These are phyloP conservation scores for Sebastes hubbsi DNA, from an alignment of 2,797 vertebrate genomes.

Conservation along the genomic window DNA sequence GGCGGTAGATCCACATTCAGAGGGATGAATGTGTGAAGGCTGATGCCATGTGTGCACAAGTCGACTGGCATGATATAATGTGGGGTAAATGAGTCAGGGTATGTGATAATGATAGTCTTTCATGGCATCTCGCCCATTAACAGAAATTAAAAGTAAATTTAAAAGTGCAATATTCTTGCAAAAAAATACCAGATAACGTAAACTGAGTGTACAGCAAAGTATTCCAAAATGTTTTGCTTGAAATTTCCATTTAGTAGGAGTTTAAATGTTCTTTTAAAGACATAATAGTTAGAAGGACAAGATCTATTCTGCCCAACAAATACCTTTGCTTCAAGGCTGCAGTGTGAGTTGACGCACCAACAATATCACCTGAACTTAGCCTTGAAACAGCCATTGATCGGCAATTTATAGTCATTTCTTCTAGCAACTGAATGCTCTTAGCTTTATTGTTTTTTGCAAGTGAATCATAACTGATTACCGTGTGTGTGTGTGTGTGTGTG, in stretches of 20 bases:
- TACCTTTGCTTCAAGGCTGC: background rate
- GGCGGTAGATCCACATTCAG: slow-evolving; percentile 43
- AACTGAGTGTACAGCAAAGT: background rate
- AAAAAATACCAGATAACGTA: background rate
- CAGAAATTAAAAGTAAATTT: background rate
- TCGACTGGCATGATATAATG: background rate
- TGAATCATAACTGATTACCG: background rate
- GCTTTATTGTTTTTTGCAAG: background rate
- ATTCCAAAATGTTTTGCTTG: background rate
- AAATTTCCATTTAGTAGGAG: background rate
- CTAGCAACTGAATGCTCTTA: background rate
- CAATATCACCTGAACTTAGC: background rate
- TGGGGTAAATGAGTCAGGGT: background rate
- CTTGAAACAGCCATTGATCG: slow-evolving; percentile 6
- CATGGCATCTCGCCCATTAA: background rate
- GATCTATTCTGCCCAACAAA: background rate
- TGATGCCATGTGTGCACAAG: background rate
- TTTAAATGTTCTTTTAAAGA: background rate
- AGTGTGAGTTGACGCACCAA: background rate
- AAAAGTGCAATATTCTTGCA: background rate
- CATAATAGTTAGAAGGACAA: background rate
- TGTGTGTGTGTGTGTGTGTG: background rate
- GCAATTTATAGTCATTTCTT: background rate
- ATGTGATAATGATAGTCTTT: background rate
- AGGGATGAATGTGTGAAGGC: background rate